Evolutionary conservation across 2,888 invertebrate species (phyloP), one percentile per base, ranked within the genome.

Genomic region (Pimpla rufipes): DNA sequence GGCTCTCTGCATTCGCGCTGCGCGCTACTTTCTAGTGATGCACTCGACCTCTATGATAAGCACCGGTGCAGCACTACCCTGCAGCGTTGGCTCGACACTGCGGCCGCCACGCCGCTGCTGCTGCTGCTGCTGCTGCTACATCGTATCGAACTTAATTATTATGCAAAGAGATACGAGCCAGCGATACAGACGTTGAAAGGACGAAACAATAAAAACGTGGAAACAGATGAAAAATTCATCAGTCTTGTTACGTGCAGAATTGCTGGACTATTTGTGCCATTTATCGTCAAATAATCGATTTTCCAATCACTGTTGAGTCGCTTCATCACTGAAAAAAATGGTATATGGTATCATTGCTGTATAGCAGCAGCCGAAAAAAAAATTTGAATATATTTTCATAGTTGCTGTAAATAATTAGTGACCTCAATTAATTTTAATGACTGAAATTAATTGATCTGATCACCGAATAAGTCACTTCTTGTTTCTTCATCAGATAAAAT

Each of bases 101-200:
- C 50, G 42, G 29, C 29, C n/a, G n/a, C n/a, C n/a, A n/a, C 3
- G 29, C 29, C 5, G 29, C 29, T 29, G 42, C 23, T 40, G 57
- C 59, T 55, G n/a, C 29, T 2, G 29, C 29, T 29, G 29, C 29
- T 29, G 42, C 23, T 40, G 57, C 59, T 55, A 79, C 67, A 50
- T 85, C 81, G 82, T 85, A 86, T 89, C 88, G 86, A 87, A 88
- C 85, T 87, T 89, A 89, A 89, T 89, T 89, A 88, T 87, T 85
- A 84, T 80, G 79, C 55, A 85, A 82, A 76, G 86, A 86, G 87
- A 87, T 84, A 81, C n/a, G 86, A 85, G 74, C 21, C 23, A 0
- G 35, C 21, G 50, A 67, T 29, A 29, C 35, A 47, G 73, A 18
- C 50, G 55, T 68, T 55, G 57, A 76, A 73, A 76, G 76, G 42